phyloP scores from a whole-genome alignment of 1,140 invertebrate species.

The Dendrolimus kikuchii region DNA sequence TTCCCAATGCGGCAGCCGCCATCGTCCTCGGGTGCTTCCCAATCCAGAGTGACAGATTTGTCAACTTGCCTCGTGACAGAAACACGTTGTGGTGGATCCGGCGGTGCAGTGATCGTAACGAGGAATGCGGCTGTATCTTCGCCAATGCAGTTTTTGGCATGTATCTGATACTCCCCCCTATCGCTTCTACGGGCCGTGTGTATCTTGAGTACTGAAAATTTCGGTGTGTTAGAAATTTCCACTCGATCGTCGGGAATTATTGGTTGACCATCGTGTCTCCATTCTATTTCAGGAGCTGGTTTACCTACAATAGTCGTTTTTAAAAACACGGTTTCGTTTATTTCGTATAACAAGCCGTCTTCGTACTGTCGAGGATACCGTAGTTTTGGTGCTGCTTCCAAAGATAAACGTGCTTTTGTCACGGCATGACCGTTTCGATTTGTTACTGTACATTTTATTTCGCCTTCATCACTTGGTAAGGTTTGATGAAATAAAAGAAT shows the following conservation, averaged over 20 bases:
- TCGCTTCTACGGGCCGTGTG: conserved; percentile 81
- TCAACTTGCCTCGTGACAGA: conserved; percentile 83
- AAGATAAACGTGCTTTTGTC: conserved; percentile 79
- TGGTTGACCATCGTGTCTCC: conserved; percentile 89
- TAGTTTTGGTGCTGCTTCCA: conserved; percentile 87
- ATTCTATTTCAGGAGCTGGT: conserved; percentile 86
- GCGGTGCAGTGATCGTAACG: conserved; percentile 90
- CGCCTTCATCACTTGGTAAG: conserved; percentile 85
- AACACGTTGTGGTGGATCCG: conserved; percentile 87
- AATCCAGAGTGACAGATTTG: conserved; percentile 87
- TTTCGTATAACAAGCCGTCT: conserved; percentile 90
- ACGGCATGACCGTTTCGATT: conserved; percentile 86
- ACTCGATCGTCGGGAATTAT: conserved; percentile 77
- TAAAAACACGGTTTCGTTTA: conserved; percentile 88
- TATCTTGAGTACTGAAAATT: conserved; percentile 82
- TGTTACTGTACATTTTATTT: conserved; percentile 90
- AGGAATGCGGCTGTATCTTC: conserved; percentile 86
- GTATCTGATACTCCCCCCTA: conserved; percentile 89
- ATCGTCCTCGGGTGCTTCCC: conserved; percentile 92
- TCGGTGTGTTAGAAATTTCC: conserved; percentile 79
- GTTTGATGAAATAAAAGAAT: conserved; percentile 87
- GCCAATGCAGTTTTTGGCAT: conserved; percentile 85
- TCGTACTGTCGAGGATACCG: conserved; percentile 86
- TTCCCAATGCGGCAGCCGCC: conserved; percentile 94
- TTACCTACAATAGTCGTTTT: conserved; percentile 92